A percentile compares a stretch with the other conserved stretches of the same genome.
These are phyloP conservation scores for Asobara japonica DNA, from an alignment of 1,140 invertebrate species.

Conservation along the genomic window DNA sequence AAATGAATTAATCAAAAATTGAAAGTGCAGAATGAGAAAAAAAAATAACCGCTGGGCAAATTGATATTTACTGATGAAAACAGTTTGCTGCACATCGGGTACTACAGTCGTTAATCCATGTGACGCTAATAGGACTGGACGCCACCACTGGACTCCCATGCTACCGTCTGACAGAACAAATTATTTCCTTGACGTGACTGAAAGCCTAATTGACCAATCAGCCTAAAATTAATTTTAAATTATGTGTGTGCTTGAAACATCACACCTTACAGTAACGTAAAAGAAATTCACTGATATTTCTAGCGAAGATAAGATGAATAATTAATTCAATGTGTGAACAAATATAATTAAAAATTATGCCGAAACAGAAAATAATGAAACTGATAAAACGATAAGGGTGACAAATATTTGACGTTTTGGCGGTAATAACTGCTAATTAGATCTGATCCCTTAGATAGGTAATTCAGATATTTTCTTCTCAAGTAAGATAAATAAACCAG, in stretches of 20 bases:
- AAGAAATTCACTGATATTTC: neutral
- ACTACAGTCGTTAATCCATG: neutral
- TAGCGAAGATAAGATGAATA: neutral
- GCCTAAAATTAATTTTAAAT: constrained; percentile 10
- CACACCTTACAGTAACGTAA: neutral
- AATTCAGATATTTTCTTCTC: too few relatives aligned
- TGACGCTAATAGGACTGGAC: constrained; percentile 1
- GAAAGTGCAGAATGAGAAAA: neutral
- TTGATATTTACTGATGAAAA: constrained; percentile 12
- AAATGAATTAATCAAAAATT: constrained; percentile 6
- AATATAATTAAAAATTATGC: too few relatives aligned
- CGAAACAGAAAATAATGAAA: too few relatives aligned
- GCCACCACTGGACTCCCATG: neutral
- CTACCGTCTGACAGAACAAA: constrained; percentile 17
- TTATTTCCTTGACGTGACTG: constrained; percentile 21
- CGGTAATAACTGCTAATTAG: too few relatives aligned
- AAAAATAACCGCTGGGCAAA: neutral
- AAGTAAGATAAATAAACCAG: too few relatives aligned
- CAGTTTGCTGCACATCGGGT: neutral
- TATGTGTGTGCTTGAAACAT: neutral
- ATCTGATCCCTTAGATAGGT: too few relatives aligned
- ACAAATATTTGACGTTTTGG: too few relatives aligned
- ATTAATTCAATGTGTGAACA: too few relatives aligned
- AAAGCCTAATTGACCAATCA: constrained; percentile 24
- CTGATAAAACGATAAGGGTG: too few relatives aligned